A percentile compares a stretch with the other conserved stretches of the same genome.
phyloP scores from a whole-genome alignment of 2,113 vertebrate species.

The Struthidea cinerea region DNA sequence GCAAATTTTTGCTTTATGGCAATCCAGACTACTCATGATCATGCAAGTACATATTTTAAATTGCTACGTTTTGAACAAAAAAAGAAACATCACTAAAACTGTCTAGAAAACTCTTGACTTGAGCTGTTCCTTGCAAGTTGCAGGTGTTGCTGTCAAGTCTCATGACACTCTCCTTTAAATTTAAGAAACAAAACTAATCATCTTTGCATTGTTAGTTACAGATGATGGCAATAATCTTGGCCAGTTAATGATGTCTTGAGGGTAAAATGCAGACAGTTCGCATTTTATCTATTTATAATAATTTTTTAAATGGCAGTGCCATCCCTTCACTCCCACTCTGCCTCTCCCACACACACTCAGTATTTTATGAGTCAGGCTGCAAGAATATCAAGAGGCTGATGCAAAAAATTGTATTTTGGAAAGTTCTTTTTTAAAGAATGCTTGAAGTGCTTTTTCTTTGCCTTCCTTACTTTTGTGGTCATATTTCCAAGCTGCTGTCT shows the following conservation, averaged over 20 bases:
- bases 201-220: not conserved
- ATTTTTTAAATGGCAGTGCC: conserved; percentile 7
- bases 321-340: conserved; percentile 15
- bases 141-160: not conserved
- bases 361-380: conserved; percentile 39
- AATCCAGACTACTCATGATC: not conserved
- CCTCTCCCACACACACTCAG: conserved; percentile 26
- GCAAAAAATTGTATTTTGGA: not conserved
- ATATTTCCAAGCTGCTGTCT: not conserved
- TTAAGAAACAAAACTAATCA: not conserved
- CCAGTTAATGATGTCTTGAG: not conserved
- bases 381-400: conserved; percentile 2
- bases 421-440: not conserved
- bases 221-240: not conserved
- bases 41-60: not conserved
- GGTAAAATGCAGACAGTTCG: not conserved
- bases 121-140: not conserved
- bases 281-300: conserved; percentile 16
- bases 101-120: not conserved
- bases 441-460: not conserved
- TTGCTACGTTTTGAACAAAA: not conserved
- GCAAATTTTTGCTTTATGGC: not conserved
- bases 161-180: not conserved
- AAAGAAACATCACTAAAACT: not conserved
- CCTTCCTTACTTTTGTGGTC: not conserved